Evolutionary conservation across 2,113 vertebrate species (phyloP), one percentile per base, ranked within the genome.

Genomic region (Rhegmatorhina hoffmannsi): DNA sequence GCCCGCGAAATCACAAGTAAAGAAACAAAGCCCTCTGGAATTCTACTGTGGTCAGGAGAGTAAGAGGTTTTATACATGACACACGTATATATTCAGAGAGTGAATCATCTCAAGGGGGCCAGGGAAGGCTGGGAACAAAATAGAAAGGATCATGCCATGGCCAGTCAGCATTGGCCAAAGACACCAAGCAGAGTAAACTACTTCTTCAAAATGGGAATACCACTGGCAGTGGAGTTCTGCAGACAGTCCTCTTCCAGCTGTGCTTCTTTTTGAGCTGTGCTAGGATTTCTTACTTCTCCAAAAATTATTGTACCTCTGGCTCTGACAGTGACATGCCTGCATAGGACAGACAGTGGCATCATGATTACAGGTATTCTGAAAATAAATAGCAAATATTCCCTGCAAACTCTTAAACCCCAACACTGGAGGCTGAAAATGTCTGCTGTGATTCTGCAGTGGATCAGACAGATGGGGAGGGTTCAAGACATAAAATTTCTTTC

Each of bases 1-100:
- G 52, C 19, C 56, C 66, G 67, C 62, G 74, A 92, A 95, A 93
- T 83, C 55, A 50, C 13, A 69, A 93, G 85, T n/a, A 52, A 79
- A 67, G 62, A 79, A 91, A 73, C 36, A 76, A 95, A 63, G 10
- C 52, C 10, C 46, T 84, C 60, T 76, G 73, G 33, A 86, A 82
- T 89, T 91, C 24, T 92, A 46, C 91, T 95, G 87, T 49, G 50
- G 91, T 95, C 84, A 83, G 93, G 50, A 89, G 24, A 93, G 43
- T 63, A 52, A 59, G 59, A 76, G 59, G 84, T 75, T 87, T 66
- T 74, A 38, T 34, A 92, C 52, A 63, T 83, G 63, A 93, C 83
- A 88, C 50, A 90, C 10, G 6, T 29, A 55, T 84, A 85, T 62
- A 68, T 73, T 53, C 78, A 86, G 68, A 90, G 70, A 62, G 6